Base-by-base conservation (phyloP, 2,113 vertebrate species). In the Albula goreensis region DNA sequence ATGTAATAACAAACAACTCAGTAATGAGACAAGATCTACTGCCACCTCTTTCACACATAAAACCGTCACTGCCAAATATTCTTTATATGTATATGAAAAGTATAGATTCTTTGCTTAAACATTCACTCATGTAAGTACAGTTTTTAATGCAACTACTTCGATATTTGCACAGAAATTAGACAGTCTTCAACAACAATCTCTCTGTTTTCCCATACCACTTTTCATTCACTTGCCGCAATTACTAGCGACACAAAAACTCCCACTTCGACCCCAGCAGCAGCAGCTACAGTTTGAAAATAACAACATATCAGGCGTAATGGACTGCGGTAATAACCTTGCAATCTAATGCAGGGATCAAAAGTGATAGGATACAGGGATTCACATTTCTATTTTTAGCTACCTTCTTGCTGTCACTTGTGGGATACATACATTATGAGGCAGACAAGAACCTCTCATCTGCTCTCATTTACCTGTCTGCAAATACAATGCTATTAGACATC, bases 281-380 rank as follows among this genome's bases (percentile, higher is more conserved):
- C 50, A 81, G 51, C 50, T 52, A n/a, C 8, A 52, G 50, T 53
- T 81, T 81, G n/a, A 81, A 52, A 81, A 81, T 52, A 81, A 81
- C 50, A 81, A 81, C 25, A n/a, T 52, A 51, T 25, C 50, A 53
- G 10, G 17, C n/a, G 12, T 81, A 81, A 81, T 81, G 80, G 80
- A 52, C 80, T n/a, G 25, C 19, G 3, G 80, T 25, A 81, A 81
- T 81, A 52, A 25, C 80, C 80, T 66, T 66, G 60, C 60, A 66
- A 66, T 66, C 60, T 53, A 81, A 81, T 5, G 50, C 80, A 8
- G 50, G 51, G 80, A 81, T 50, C 49, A 51, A 50, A 81, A 81
- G 80, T 81, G 80, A 52, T 81, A 81, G 50, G 80, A 52, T 81
- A 17, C 80, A 52, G 80, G 9, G 25, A 52, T 9, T 51, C 50